These are phyloP conservation scores for Lepidochrysops patricia DNA, from an alignment of 2,888 invertebrate genomes.

Conservation along the genomic window DNA sequence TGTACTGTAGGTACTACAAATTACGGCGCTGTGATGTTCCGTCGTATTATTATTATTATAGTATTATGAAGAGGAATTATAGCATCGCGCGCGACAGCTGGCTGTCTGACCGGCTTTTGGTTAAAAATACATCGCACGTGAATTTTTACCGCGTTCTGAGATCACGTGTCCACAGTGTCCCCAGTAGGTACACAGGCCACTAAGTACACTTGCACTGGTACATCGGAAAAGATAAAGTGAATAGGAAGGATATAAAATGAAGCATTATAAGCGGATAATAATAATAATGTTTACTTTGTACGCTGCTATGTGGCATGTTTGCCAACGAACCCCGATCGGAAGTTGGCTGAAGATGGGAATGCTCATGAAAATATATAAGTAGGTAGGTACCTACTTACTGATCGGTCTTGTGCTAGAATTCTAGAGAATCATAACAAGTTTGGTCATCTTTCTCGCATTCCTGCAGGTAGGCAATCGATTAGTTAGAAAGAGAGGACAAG, in stretches of 20 bases:
- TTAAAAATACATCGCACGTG: conserved; percentile 18
- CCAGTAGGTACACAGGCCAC: too few relatives aligned
- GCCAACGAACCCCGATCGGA: neutral
- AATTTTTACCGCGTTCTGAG: conserved; percentile 6
- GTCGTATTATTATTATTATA: neutral
- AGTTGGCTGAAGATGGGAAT: neutral
- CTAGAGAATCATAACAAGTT: neutral
- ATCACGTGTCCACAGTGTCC: conserved; percentile 8
- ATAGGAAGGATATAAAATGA: neutral
- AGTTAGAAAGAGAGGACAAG: neutral
- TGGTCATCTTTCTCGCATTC: neutral
- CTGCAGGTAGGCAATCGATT: neutral
- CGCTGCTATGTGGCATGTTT: neutral
- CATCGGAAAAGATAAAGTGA: neutral
- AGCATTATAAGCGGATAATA: neutral
- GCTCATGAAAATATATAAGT: neutral
- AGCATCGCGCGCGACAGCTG: conserved; percentile 18
- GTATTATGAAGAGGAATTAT: neutral
- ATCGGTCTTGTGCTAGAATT: neutral
- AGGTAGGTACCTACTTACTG: too few relatives aligned
- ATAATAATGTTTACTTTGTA: neutral
- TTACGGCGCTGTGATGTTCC: neutral
- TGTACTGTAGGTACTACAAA: too few relatives aligned
- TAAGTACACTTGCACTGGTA: conserved; percentile 10
- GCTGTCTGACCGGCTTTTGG: conserved; percentile 13